Conservation (phyloP, 2,888 invertebrate species). For the Stenodema calcarata region DNA sequence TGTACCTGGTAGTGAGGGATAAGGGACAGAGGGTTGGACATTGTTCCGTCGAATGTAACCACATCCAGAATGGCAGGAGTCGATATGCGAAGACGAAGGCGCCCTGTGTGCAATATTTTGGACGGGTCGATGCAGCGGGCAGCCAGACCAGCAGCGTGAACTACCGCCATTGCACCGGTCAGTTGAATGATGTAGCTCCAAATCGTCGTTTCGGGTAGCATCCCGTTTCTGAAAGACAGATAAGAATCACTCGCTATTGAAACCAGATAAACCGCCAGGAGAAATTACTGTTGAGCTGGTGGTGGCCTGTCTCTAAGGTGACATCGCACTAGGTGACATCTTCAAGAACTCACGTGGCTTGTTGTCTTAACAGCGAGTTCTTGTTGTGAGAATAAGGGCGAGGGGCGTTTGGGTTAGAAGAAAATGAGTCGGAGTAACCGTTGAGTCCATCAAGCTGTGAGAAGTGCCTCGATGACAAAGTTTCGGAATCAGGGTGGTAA, state of each 20-base stretch:
- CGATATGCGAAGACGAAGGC: slow-evolving; percentile 77
- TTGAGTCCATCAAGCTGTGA: slow-evolving; percentile 67
- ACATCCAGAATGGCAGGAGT: slow-evolving; percentile 83
- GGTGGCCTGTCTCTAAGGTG: too few relatives aligned
- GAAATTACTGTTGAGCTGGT: too few relatives aligned
- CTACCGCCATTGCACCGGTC: slow-evolving; percentile 88
- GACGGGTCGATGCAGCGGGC: slow-evolving; percentile 88
- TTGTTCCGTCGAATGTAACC: slow-evolving; percentile 75
- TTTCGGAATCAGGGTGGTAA: slow-evolving; percentile 90
- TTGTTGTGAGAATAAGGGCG: slow-evolving; percentile 83
- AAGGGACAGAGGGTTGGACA: slow-evolving; percentile 70
- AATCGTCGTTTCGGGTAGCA: slow-evolving; percentile 87
- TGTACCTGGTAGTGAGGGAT: slow-evolving; percentile 74
- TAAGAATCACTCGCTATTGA: not conserved
- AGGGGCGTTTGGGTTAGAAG: slow-evolving; percentile 80
- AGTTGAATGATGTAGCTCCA: slow-evolving; percentile 95
- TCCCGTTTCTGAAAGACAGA: slow-evolving; percentile 63
- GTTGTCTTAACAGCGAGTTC: slow-evolving; percentile 79
- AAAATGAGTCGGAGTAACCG: slow-evolving; percentile 80
- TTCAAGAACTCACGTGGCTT: slow-evolving; percentile 63
- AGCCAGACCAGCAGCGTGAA: slow-evolving; percentile 81
- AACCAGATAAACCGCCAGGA: too few relatives aligned
- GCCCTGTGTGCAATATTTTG: slow-evolving; percentile 84
- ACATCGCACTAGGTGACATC: too few relatives aligned
- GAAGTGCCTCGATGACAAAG: slow-evolving; percentile 86